These are phyloP conservation scores for Proteles cristata DNA, from an alignment of 2,113 vertebrate genomes.

Conservation along the genomic window DNA sequence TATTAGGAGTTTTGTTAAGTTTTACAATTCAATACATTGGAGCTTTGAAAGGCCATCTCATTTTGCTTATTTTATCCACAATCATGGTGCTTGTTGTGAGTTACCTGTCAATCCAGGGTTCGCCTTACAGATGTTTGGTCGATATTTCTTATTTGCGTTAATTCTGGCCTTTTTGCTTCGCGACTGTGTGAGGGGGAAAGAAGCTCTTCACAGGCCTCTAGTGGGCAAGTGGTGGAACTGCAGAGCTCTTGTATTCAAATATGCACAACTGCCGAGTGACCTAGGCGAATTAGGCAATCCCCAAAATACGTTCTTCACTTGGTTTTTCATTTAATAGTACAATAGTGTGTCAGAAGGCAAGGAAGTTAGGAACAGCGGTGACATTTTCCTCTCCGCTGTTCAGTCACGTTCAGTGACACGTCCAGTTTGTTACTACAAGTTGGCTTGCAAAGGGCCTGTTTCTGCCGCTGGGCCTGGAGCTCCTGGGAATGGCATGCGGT, in stretches of 20 bases:
- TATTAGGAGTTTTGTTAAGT: not conserved
- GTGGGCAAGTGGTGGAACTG: slow-evolving; percentile 79
- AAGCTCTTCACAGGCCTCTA: slow-evolving; percentile 87
- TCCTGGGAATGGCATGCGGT: accelerated
- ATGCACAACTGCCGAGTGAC: not conserved
- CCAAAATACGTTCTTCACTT: not conserved
- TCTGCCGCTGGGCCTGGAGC: not conserved
- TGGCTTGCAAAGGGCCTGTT: not conserved
- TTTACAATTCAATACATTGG: not conserved
- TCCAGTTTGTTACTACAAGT: not conserved
- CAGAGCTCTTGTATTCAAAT: slow-evolving; percentile 47
- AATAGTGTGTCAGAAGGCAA: not conserved
- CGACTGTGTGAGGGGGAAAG: not conserved
- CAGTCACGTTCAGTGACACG: accelerated
- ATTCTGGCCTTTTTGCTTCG: not conserved
- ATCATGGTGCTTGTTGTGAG: not conserved
- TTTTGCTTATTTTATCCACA: not conserved
- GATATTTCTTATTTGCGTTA: slow-evolving; percentile 10
- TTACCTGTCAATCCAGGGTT: not conserved
- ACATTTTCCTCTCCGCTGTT: not conserved
- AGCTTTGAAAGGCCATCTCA: not conserved
- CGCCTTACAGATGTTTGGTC: slow-evolving; percentile 12
- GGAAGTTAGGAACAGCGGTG: not conserved
- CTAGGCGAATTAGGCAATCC: not conserved
- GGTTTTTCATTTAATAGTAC: not conserved